Conservation (phyloP, 2,888 invertebrate species). For the Cerastis leucographa region DNA sequence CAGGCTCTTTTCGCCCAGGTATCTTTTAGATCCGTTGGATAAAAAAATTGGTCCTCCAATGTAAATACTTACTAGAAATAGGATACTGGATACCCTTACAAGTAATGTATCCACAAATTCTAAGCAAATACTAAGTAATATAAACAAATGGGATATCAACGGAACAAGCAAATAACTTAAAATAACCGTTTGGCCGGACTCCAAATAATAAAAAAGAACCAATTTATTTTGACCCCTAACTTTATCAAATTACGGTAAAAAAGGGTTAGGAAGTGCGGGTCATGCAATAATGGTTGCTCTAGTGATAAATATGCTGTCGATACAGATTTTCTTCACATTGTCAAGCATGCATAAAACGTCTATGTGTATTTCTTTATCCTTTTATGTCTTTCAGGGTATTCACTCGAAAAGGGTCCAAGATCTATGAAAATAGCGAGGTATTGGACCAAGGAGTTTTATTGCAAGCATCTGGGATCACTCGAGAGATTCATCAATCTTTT, state of each 20-base stretch:
- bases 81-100: background rate
- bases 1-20: too few species aligned
- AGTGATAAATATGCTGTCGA: slow-evolving; percentile 49
- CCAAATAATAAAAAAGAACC: slow-evolving; percentile 40
- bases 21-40: background rate
- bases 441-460: background rate
- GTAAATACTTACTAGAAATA: background rate
- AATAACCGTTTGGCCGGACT: slow-evolving; percentile 44
- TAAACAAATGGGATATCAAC: background rate
- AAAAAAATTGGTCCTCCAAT: slow-evolving; percentile 2
- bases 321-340: slow-evolving; percentile 38
- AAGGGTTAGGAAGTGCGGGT: slow-evolving; percentile 4
- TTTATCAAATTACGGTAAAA: background rate
- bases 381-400: background rate
- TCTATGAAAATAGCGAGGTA: background rate
- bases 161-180: slow-evolving; percentile 28
- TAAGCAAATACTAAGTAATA: background rate
- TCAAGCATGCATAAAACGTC: slow-evolving; percentile 12
- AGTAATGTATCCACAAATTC: background rate
- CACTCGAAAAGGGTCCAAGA: background rate
- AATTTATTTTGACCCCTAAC: slow-evolving; percentile 28
- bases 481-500: background rate
- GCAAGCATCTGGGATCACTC: background rate
- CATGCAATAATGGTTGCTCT: slow-evolving; percentile 15
- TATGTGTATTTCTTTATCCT: slow-evolving; percentile 15